Evolutionary conservation across 2,888 invertebrate genomes (phyloP).

Genomic region (Ochropleura plecta): DNA sequence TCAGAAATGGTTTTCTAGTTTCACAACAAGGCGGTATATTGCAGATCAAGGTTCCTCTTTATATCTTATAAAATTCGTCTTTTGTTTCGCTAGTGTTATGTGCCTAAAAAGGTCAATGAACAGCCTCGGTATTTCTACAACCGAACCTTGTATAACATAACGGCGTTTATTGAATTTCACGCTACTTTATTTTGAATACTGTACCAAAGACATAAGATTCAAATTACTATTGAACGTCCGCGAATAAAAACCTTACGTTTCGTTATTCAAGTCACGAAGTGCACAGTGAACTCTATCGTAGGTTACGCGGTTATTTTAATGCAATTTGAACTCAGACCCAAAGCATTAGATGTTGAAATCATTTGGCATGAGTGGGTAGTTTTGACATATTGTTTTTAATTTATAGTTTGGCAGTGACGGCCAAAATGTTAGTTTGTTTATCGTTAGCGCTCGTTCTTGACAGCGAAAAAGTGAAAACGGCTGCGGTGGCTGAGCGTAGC

Average conservation of each 20-base stretch:
- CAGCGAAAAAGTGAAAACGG: conserved; percentile 91
- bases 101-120: conserved; percentile 90
- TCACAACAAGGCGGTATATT: conserved; percentile 76
- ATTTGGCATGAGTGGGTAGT: conserved; percentile 66
- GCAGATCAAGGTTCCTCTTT: conserved; percentile 86
- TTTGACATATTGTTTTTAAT: conserved; percentile 70
- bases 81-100: conserved; percentile 89
- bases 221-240: conserved; percentile 70
- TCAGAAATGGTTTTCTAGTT: conserved; percentile 63
- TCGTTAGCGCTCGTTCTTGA: conserved; percentile 89
- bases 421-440: conserved; percentile 90
- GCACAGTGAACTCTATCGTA: conserved; percentile 74
- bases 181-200: conserved; percentile 73
- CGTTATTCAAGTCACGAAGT: conserved; percentile 75
- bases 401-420: conserved; percentile 83
- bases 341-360: conserved; percentile 73
- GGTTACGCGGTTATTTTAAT: conserved; percentile 69
- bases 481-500: conserved; percentile 82
- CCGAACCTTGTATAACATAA: conserved; percentile 74
- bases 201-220: conserved; percentile 76
- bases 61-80: conserved; percentile 85
- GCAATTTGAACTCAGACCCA: conserved; percentile 79
- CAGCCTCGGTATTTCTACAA: conserved; percentile 90
- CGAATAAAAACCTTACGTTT: conserved; percentile 80
- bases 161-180: conserved; percentile 71